These are phyloP conservation scores for Poeciliopsis infans DNA, from an alignment of 2,797 vertebrate genomes.

Conservation along the genomic window DNA sequence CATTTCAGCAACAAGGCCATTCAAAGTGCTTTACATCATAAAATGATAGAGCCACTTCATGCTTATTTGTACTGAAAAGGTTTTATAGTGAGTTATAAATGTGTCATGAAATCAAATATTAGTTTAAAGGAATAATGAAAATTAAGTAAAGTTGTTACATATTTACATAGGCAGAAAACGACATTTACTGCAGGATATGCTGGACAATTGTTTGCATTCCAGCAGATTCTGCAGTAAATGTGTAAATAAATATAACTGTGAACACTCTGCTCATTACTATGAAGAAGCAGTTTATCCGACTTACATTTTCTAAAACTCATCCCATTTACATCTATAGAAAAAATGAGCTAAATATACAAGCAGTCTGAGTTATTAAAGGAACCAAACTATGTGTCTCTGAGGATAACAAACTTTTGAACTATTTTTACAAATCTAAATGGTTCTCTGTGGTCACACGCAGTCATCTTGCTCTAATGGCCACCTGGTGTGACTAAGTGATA, in stretches of 20 bases:
- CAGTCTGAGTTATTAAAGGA: slow-evolving; percentile 40
- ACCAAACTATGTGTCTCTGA: slow-evolving; percentile 31
- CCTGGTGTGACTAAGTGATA: slow-evolving; percentile 77
- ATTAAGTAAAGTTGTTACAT: no score
- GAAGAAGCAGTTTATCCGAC: neutral
- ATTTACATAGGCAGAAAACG: no score
- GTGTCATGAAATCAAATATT: neutral
- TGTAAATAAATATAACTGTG: neutral
- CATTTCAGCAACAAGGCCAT: no score
- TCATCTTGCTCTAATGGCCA: slow-evolving; percentile 59
- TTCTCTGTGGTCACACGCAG: slow-evolving; percentile 43
- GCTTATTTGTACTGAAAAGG: neutral
- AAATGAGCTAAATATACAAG: neutral
- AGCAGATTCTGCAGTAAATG: neutral
- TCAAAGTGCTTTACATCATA: no score
- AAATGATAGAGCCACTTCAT: neutral
- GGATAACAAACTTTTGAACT: slow-evolving; percentile 11
- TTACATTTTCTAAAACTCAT: neutral
- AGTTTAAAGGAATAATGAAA: neutral
- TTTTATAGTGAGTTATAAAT: neutral
- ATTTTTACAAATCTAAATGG: slow-evolving; percentile 33
- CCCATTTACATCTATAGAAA: neutral
- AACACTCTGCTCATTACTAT: neutral
- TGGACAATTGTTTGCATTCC: neutral
- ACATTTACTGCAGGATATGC: no score